Evolutionary conservation across 2,113 vertebrate species (phyloP).

Genomic region (Malaclemys terrapin): DNA sequence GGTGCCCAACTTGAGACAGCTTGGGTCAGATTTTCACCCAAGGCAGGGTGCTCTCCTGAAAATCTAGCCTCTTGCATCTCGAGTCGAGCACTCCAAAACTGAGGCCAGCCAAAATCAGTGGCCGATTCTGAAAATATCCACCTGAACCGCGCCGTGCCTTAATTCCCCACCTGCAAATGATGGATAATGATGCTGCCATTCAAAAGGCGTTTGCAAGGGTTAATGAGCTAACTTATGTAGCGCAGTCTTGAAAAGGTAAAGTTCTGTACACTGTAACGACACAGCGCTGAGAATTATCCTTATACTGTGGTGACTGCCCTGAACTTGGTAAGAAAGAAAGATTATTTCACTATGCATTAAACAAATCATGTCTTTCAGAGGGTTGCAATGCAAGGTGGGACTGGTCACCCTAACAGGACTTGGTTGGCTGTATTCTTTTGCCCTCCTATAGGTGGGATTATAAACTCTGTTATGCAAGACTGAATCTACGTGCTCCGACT

Average conservation of each 20-base stretch:
- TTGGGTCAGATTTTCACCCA: background rate
- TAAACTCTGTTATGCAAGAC: slow-evolving; percentile 18
- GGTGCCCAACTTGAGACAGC: background rate
- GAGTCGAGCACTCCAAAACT: background rate
- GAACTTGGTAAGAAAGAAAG: background rate
- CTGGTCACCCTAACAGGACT: rapidly evolving
- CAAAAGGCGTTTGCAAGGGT: background rate
- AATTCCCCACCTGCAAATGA: background rate
- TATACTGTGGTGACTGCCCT: background rate
- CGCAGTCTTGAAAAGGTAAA: background rate
- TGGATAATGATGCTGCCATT: background rate
- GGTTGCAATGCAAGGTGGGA: background rate
- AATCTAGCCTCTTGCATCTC: background rate
- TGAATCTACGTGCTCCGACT: background rate
- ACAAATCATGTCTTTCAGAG: background rate
- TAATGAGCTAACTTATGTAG: background rate
- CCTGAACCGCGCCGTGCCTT: background rate
- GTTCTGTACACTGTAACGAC: too few species aligned
- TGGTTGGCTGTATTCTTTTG: rapidly evolving
- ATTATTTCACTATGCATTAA: rapidly evolving
- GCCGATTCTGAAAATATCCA: background rate
- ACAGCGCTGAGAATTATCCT: background rate
- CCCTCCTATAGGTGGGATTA: background rate
- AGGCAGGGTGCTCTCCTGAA: background rate
- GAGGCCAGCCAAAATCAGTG: background rate